Conservation (phyloP, 2,888 invertebrate genomes). For the Erynnis tages region DNA sequence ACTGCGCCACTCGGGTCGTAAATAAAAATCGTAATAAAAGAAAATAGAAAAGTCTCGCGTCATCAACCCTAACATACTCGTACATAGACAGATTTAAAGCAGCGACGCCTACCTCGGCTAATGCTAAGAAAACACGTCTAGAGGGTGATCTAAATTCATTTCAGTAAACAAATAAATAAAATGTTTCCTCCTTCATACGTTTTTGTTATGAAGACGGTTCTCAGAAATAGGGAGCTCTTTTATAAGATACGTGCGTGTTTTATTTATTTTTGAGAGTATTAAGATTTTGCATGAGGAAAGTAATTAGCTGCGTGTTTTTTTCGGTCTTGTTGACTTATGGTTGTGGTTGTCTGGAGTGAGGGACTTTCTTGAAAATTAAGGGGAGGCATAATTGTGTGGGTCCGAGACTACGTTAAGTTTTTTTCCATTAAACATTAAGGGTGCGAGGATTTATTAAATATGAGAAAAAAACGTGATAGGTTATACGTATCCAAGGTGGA, state of each 20-base stretch:
- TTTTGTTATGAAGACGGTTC: slow-evolving; percentile 31
- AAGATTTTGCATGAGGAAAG: slow-evolving; percentile 24
- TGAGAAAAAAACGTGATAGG: no score
- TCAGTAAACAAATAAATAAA: slow-evolving; percentile 61
- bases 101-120: slow-evolving; percentile 60
- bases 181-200: slow-evolving; percentile 42
- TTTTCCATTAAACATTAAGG: neutral
- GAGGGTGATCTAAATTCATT: slow-evolving; percentile 76
- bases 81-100: slow-evolving; percentile 66
- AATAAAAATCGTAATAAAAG: no score
- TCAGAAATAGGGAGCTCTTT: slow-evolving; percentile 14
- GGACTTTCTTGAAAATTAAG: slow-evolving; percentile 17
- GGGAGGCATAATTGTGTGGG: slow-evolving; percentile 16
- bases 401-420: neutral
- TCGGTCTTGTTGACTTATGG: slow-evolving; percentile 15
- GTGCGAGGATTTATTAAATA: neutral
- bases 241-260: slow-evolving; percentile 20
- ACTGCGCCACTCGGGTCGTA: no score
- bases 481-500: no score
- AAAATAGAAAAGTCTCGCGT: neutral
- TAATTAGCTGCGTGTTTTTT: slow-evolving; percentile 20
- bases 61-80: slow-evolving; percentile 64
- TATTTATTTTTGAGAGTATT: slow-evolving; percentile 22
- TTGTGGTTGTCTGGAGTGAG: slow-evolving; percentile 10
- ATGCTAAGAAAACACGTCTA: slow-evolving; percentile 74